These are phyloP conservation scores for Theocolax elegans DNA, from an alignment of 1,140 invertebrate species.

Conservation along the genomic window DNA sequence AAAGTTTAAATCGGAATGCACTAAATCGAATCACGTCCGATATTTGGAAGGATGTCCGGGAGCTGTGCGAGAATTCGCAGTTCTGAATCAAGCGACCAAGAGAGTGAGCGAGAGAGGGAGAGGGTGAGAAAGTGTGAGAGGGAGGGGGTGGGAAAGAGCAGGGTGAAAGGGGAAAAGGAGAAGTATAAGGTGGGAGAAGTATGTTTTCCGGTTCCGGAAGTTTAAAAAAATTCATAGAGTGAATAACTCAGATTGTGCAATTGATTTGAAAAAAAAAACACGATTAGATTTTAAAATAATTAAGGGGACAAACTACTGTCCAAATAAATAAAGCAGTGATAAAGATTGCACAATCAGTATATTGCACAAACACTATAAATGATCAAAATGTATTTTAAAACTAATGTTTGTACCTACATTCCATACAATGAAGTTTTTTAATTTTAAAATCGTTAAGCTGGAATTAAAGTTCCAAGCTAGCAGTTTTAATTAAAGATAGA, in stretches of 20 bases:
- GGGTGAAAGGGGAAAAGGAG: not conserved
- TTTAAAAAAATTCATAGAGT: conserved; percentile 2
- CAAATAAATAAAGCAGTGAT: too few relatives aligned
- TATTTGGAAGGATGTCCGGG: conserved; percentile 32
- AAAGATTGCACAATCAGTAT: too few relatives aligned
- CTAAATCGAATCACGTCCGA: conserved; percentile 64
- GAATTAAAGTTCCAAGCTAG: too few relatives aligned
- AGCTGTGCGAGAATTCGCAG: not conserved
- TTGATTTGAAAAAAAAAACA: too few relatives aligned
- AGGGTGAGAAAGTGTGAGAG: not conserved
- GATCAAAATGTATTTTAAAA: too few relatives aligned
- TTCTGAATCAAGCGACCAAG: not conserved
- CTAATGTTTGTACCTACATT: too few relatives aligned
- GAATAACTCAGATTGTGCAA: not conserved
- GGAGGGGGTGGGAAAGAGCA: not conserved
- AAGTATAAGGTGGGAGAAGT: not conserved
- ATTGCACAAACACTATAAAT: too few relatives aligned
- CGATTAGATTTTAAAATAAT: too few relatives aligned
- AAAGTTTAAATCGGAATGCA: conserved; percentile 65
- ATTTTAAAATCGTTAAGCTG: too few relatives aligned
- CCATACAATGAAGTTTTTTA: too few relatives aligned
- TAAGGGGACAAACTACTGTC: too few relatives aligned
- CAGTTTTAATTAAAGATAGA: too few relatives aligned
- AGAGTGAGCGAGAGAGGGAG: conserved; percentile 2
- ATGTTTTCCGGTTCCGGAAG: conserved; percentile 27